Evolutionary conservation across 2,888 invertebrate species (phyloP).

Genomic region (Margaritifera margaritifera): DNA sequence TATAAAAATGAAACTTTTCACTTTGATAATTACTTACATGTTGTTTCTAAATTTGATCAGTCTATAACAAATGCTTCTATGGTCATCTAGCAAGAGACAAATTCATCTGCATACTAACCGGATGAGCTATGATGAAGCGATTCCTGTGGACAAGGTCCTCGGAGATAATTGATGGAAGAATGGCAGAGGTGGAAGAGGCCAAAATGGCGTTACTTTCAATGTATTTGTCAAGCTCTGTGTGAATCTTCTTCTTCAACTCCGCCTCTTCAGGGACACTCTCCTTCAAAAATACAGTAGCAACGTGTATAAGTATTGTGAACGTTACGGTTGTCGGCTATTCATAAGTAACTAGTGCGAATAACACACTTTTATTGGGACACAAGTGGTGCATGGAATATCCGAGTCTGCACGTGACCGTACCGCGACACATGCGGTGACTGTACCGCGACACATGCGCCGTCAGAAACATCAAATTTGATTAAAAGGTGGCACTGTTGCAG

Average conservation of each 20-base stretch:
- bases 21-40: no score
- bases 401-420: no score
- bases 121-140: conserved; percentile 80
- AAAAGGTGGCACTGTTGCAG: no score
- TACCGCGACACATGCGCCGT: no score
- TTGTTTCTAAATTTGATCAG: no score
- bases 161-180: conserved; percentile 89
- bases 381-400: no score
- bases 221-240: conserved; percentile 81
- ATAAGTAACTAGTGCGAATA: background rate
- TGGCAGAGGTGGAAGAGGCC: conserved; percentile 94
- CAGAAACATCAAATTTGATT: no score
- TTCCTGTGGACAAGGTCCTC: conserved; percentile 82
- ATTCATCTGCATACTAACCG: conserved; percentile 73
- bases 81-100: no score
- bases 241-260: conserved; percentile 86
- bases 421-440: no score
- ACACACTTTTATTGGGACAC: no score
- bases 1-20: no score
- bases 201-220: conserved; percentile 77
- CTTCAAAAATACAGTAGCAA: conserved; percentile 69
- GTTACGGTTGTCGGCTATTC: background rate
- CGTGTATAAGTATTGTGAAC: background rate
- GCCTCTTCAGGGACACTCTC: conserved; percentile 94
- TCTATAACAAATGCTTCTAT: no score